Percentiles rank a stretch among this genome's conserved stretches.
Conservation (phyloP, 2,888 invertebrate genomes). For the Plemyria rubiginata region DNA sequence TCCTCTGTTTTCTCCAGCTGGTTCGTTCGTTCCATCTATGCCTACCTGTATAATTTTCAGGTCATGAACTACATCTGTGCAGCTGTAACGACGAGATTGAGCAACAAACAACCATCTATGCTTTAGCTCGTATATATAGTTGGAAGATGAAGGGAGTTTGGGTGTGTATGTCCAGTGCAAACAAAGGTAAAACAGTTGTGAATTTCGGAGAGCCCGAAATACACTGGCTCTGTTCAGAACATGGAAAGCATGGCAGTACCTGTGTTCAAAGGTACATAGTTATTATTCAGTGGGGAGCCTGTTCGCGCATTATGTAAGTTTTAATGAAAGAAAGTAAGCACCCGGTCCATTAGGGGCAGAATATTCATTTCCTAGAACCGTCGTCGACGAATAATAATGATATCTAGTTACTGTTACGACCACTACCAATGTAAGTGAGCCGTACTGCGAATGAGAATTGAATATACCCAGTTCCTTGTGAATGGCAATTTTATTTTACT, state of each 20-base stretch:
- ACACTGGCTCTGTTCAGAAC: slow-evolving; percentile 15
- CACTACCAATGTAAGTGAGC: slow-evolving; percentile 45
- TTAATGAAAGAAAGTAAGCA: slow-evolving; percentile 66
- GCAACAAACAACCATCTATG: too few relatives aligned
- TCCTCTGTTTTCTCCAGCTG: too few relatives aligned
- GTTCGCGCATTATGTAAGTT: slow-evolving; percentile 63
- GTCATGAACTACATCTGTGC: too few relatives aligned
- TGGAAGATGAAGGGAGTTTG: too few relatives aligned
- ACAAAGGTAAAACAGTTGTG: slow-evolving; percentile 3
- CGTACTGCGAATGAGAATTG: slow-evolving; percentile 25
- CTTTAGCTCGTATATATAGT: too few relatives aligned
- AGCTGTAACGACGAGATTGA: too few relatives aligned
- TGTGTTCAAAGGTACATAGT: slow-evolving; percentile 49
- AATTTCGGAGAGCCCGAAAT: slow-evolving; percentile 10
- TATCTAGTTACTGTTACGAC: slow-evolving; percentile 66
- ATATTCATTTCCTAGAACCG: slow-evolving; percentile 62
- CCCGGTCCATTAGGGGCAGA: slow-evolving; percentile 60
- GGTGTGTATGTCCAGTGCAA: neutral
- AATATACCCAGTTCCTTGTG: neutral
- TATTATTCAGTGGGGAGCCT: slow-evolving; percentile 59
- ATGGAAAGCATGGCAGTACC: slow-evolving; percentile 23
- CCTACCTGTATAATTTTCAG: too few relatives aligned
- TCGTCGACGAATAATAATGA: slow-evolving; percentile 61
- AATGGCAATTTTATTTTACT: too few relatives aligned
- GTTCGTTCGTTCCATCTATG: too few relatives aligned